Evolutionary conservation across 1,140 invertebrate species (phyloP).

Genomic region (Achroia grisella): DNA sequence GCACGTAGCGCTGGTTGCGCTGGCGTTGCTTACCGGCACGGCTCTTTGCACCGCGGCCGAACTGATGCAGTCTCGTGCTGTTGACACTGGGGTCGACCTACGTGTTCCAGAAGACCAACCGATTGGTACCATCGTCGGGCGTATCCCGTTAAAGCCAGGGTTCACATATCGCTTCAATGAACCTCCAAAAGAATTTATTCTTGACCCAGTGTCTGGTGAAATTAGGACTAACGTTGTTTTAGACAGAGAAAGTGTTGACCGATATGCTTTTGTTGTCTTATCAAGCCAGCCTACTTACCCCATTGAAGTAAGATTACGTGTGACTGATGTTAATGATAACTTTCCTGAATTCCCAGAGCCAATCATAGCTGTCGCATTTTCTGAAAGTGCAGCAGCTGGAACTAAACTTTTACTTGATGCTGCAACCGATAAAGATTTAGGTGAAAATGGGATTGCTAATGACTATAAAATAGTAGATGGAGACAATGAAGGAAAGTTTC

Average conservation of each 20-base stretch:
- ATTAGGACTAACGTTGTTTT: conserved; percentile 86
- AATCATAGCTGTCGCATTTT: conserved; percentile 88
- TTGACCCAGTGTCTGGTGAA: conserved; percentile 87
- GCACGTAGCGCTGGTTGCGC: conserved; percentile 66
- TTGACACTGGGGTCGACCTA: conserved; percentile 89
- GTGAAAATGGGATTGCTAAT: conserved; percentile 89
- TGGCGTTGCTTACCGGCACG: conserved; percentile 55
- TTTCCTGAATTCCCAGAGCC: conserved; percentile 92
- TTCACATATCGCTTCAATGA: conserved; percentile 95
- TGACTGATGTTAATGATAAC: conserved; percentile 93
- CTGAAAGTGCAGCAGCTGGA: conserved; percentile 91
- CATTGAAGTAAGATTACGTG: conserved; percentile 90
- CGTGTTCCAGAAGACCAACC: conserved; percentile 89
- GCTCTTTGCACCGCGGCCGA: conserved; percentile 58
- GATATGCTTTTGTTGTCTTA: conserved; percentile 91
- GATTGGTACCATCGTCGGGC: conserved; percentile 86
- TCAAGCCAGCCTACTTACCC: conserved; percentile 95
- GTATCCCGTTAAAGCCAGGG: conserved; percentile 88
- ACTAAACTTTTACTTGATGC: conserved; percentile 90
- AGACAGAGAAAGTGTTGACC: conserved; percentile 88
- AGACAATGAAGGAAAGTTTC: conserved; percentile 91
- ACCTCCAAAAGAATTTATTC: conserved; percentile 85
- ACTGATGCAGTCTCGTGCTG: conserved; percentile 89
- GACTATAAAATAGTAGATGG: conserved; percentile 92
- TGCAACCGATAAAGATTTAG: conserved; percentile 89